Base-by-base conservation (phyloP, 2,113 vertebrate genomes). In the Anguilla rostrata region DNA sequence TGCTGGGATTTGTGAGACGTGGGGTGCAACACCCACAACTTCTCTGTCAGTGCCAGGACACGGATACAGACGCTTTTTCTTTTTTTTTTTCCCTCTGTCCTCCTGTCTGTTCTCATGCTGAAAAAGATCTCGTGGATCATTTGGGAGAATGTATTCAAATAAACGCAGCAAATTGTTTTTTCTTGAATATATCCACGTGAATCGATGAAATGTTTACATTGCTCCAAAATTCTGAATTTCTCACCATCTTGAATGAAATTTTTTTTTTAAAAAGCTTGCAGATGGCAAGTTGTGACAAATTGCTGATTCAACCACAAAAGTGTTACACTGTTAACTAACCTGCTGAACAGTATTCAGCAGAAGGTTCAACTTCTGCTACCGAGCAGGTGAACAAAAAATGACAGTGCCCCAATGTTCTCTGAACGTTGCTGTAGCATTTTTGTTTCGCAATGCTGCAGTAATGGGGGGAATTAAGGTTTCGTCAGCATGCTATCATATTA, bases 61-160 rank as follows among this genome's bases (percentile, higher is more conserved):
- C 81, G 57, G 81, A 34, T 66, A 78, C 80, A 75, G 66, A 82
- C 63, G 29, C 88, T 81, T 86, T 87, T 87, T 88, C n/a, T 26
- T 43, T 53, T 56, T 86, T 71, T 91, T 90, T 89, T 87, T 85
- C 88, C 83, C 87, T 88, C 86, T 88, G 91, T 90, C 89, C 85
- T 81, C 85, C 79, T 81, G 85, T 79, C 78, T 86, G 53, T 78
- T 56, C 53, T 66, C 53, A 22, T 53, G 40, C 56, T 86, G 79
- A 39, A 53, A 56, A 81, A 53, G 85, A 86, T 26, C 85, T 81
- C 53, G 43, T 79, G 56, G 85, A 75, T 75, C 71, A 75, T 75
- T 75, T 34, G 26, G 71, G 71, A 75, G 26, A 75, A 26, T 34
- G 34, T n/a, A 75, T 75, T 20, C 71, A 75, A 75, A 34, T 75